A percentile compares a stretch with the other conserved stretches of the same genome.
phyloP scores from a whole-genome alignment of 1,140 invertebrate species.

The Lepeophtheirus salmonis region DNA sequence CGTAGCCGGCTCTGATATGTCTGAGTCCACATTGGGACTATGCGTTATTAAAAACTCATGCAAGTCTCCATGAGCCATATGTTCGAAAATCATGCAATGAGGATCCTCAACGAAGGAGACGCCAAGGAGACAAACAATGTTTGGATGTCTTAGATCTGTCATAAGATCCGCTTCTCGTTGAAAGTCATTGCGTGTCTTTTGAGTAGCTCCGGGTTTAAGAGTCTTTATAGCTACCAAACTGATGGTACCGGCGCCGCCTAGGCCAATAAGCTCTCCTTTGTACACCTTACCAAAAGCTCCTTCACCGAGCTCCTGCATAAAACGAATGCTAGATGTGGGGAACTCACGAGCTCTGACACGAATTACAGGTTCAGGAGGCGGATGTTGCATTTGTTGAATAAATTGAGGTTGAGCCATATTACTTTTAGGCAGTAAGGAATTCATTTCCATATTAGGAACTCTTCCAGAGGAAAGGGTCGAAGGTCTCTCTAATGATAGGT shows the following conservation, averaged over 20 bases:
- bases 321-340: constrained; percentile 57
- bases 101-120: constrained; percentile 77
- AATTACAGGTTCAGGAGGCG: background rate
- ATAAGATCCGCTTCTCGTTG: constrained; percentile 69
- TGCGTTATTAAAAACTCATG: constrained; percentile 80
- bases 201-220: constrained; percentile 72
- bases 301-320: constrained; percentile 83
- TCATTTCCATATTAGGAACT: background rate
- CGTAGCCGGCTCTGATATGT: constrained; percentile 32
- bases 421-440: background rate
- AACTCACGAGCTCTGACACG: constrained; percentile 29
- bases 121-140: constrained; percentile 83
- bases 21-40: constrained; percentile 47
- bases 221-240: constrained; percentile 82
- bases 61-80: constrained; percentile 78
- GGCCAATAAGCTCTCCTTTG: constrained; percentile 64
- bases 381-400: background rate
- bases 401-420: background rate
- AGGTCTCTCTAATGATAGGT: background rate
- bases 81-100: constrained; percentile 88
- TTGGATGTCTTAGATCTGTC: constrained; percentile 78
- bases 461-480: background rate
- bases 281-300: constrained; percentile 76
- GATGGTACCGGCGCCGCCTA: constrained; percentile 26
- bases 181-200: constrained; percentile 78